These are phyloP conservation scores for Cottus gobio DNA, from an alignment of 2,113 vertebrate species.

Conservation along the genomic window DNA sequence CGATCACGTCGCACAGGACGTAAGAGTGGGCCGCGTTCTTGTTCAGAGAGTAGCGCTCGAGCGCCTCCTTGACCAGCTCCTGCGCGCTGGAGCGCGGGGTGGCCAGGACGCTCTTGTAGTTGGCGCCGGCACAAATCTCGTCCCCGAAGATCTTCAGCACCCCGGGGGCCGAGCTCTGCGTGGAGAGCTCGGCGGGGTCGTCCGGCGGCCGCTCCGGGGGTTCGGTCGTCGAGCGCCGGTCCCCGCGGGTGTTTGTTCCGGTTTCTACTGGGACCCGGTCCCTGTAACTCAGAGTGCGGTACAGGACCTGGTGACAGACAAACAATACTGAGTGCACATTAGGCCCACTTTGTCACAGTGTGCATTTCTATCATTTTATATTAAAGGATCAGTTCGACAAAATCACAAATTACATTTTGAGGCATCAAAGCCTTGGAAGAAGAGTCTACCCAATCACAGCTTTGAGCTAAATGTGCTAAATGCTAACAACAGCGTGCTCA, in stretches of 20 bases:
- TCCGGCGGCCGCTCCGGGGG: slow-evolving; percentile 80
- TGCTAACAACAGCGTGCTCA: background rate
- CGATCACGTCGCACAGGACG: slow-evolving; percentile 93
- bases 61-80: slow-evolving; percentile 94
- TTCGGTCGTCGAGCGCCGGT: slow-evolving; percentile 80
- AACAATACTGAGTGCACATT: background rate
- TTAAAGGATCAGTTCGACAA: background rate
- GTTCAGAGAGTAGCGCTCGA: slow-evolving; percentile 93
- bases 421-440: background rate
- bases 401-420: background rate
- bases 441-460: background rate
- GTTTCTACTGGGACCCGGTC: slow-evolving; percentile 80
- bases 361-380: background rate
- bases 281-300: slow-evolving; percentile 93
- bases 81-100: slow-evolving; percentile 89
- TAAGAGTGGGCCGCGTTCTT: slow-evolving; percentile 84
- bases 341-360: background rate
- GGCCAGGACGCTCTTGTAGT: slow-evolving; percentile 97
- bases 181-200: slow-evolving; percentile 94
- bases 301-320: slow-evolving; percentile 80
- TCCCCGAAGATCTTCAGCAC: slow-evolving; percentile 96
- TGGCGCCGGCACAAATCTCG: slow-evolving; percentile 91
- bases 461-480: background rate
- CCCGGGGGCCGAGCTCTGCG: slow-evolving; percentile 92
- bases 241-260: slow-evolving; percentile 74